Evolutionary conservation across 92 coral and sea anemone species (phyloP), one percentile per base, ranked within the genome.

Genomic region (Parazoanthus atlanticus): DNA sequence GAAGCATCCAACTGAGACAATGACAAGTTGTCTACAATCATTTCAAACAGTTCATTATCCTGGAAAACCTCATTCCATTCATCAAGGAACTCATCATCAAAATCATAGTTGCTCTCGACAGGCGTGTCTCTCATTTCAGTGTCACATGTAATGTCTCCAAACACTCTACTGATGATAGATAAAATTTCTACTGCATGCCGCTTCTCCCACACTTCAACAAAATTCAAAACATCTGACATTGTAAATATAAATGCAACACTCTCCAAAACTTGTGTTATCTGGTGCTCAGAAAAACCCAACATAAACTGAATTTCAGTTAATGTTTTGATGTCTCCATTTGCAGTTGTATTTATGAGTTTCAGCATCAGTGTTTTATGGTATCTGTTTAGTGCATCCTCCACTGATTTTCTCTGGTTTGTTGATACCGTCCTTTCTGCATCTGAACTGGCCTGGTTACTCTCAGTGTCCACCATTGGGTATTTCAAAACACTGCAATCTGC

Each of bases 11-110:
- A 26, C 47, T 82, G 88, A 49, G 90, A 85, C 71, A 92, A 79
- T 61, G 85, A 58, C 58, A 90, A 19, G 56, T 90, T 86, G n/a
- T 86, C 92, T 23, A 89, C 31, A 78, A 90, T 79, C 94, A 92
- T 87, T 1, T 93, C 96, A 89, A 28, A 89, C 15, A 91, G 85
- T 56, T 91, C 94, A 93, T 88, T 88, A 85, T 94, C 96, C 79
- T 92, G 96, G 21, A 94, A 81, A 30, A 94, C 2, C 26, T 94
- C 91, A 76, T 88, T 47, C 96, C 94, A 94, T 47, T 94, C 94
- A 76, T 92, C 94, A 16, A 92, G 86, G 16, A 94, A 72, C 40
- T 92, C 94, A 40, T 93, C 94, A 65, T 87, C 94, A 89, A 92
- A 81, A 6, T 81, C 38, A 69, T 8, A 81, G 46, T 56, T 29